Evolutionary conservation across 1,140 invertebrate species (phyloP), one percentile per base, ranked within the genome.

Genomic region (Neodiprion virginianus): DNA sequence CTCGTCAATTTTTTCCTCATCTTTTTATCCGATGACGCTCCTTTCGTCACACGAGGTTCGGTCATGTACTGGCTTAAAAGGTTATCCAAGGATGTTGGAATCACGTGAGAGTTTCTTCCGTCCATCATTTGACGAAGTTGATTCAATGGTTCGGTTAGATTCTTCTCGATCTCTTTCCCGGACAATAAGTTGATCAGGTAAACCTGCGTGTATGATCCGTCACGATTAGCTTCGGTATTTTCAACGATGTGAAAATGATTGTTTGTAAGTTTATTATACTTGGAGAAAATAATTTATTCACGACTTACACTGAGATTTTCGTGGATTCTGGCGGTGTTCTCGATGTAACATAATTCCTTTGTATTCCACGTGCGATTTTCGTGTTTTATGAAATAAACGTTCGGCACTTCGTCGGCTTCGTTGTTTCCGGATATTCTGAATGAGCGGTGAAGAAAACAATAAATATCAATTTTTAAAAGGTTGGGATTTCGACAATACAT

Each of bases 311-410:
- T 40, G 82, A 81, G 12, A 79, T 73, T n/a, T 82, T 77, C 0
- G 83, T 80, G 78, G 82, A 76, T 10, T 9, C 79, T 78, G 1
- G 84, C 83, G 0, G 83, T 78, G 14, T 81, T 78, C 67, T 86
- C 85, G 7, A 86, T 78, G 50, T 77, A 76, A 40, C 85, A 86
- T 8, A 84, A 75, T 61, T 86, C 84, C 61, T 72, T 75, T 8
- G 23, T 72, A 1, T 80, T 80, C 85, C 85, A 86, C 9, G 74
- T 72, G 1, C 78, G 78, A 69, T 81, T 78, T 17, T 72, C 80
- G 71, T 84, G 75, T 67, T 84, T 86, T 3, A 86, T 67, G 14
- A 84, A 86, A 49, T 83, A 85, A 8, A 84, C 74, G 48, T 84
- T 86, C 0, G 73, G 73, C 21, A 48, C 11, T 23, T 48, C 48